Conservation (phyloP, 2,888 invertebrate species). For the Drosophila algonquin region DNA sequence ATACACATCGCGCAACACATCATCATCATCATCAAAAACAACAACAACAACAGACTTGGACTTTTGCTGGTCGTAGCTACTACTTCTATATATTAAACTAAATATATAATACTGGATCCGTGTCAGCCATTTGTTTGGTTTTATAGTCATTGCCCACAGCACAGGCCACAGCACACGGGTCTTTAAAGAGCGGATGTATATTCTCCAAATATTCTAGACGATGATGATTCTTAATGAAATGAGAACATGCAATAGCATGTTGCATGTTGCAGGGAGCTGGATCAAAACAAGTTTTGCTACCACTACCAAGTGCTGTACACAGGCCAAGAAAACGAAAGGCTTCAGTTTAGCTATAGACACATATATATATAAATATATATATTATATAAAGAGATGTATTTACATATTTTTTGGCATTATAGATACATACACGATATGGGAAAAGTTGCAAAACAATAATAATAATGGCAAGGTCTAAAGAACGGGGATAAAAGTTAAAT, state of each 20-base stretch:
- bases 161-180: slow-evolving; percentile 2
- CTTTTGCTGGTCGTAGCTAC: slow-evolving; percentile 61
- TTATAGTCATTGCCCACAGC: slow-evolving; percentile 17
- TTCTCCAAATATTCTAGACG: slow-evolving; percentile 35
- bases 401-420: slow-evolving; percentile 78
- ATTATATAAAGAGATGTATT: slow-evolving; percentile 75
- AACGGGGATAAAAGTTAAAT: neutral
- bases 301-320: slow-evolving; percentile 74
- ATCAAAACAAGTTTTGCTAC: slow-evolving; percentile 48
- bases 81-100: slow-evolving; percentile 49
- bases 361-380: slow-evolving; percentile 45
- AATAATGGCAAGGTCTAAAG: slow-evolving; percentile 29
- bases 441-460: slow-evolving; percentile 60
- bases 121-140: slow-evolving; percentile 35
- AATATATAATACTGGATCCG: slow-evolving; percentile 41
- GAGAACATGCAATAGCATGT: neutral
- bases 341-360: slow-evolving; percentile 73
- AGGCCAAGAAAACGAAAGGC: slow-evolving; percentile 76
- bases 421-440: slow-evolving; percentile 56
- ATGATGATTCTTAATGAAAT: too few species aligned
- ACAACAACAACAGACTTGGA: slow-evolving; percentile 52
- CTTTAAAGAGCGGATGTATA: slow-evolving; percentile 27
- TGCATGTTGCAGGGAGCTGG: slow-evolving; percentile 39
- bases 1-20: slow-evolving; percentile 10
- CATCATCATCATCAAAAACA: slow-evolving; percentile 29